phyloP scores from a whole-genome alignment of 2,113 vertebrate species.

The Nicator chloris region DNA sequence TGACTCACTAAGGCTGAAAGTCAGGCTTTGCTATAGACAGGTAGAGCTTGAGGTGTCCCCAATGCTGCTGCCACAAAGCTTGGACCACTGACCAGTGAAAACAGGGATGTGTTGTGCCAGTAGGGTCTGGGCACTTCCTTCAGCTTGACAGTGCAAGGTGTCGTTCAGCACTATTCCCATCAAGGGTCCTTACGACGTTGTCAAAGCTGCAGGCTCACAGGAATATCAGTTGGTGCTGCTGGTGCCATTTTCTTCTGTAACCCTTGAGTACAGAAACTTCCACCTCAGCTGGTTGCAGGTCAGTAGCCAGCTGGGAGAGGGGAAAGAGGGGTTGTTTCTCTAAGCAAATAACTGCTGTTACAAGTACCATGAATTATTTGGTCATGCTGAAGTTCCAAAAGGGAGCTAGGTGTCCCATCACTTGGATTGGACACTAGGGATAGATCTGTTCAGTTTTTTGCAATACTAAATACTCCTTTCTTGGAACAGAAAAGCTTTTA shows the following conservation, averaged over 20 bases:
- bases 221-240: neutral
- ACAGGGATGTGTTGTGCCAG: neutral
- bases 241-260: neutral
- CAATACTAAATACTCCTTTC: neutral
- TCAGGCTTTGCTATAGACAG: neutral
- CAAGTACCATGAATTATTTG: neutral
- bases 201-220: neutral
- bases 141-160: neutral
- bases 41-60: neutral
- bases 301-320: neutral
- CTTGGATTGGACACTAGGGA: neutral
- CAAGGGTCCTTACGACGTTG: neutral
- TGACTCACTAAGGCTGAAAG: neutral
- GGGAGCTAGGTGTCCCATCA: neutral
- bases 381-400: neutral
- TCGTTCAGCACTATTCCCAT: neutral
- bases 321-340: neutral
- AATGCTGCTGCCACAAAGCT: neutral
- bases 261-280: neutral
- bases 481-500: neutral
- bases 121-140: neutral
- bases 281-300: neutral
- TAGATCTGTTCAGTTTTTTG: neutral
- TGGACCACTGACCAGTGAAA: accelerated
- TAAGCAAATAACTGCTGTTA: neutral